Evolutionary conservation across 1,140 invertebrate genomes (phyloP).

Genomic region (Platorchestia sp.): DNA sequence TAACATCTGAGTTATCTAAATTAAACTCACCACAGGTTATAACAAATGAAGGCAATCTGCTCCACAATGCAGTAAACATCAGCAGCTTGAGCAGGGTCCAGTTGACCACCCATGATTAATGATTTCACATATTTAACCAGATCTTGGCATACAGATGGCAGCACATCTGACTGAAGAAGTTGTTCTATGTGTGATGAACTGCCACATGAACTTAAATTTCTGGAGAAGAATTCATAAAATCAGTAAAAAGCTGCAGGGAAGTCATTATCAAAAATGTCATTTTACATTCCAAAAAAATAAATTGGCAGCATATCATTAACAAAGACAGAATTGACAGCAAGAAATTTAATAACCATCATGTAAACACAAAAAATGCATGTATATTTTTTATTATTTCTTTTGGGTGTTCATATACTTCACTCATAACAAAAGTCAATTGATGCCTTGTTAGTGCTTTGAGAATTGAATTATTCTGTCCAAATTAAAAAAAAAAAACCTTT

Average conservation of each 20-base stretch:
- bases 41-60: constrained; percentile 21
- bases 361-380: background rate
- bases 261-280: background rate
- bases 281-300: background rate
- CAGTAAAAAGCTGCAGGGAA: background rate
- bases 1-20: background rate
- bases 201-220: constrained; percentile 36
- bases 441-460: too few species aligned
- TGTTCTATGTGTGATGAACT: background rate
- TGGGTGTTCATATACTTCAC: too few species aligned
- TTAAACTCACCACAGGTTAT: constrained; percentile 13
- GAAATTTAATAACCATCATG: background rate
- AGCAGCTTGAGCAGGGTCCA: background rate
- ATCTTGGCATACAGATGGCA: background rate
- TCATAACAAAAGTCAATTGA: too few species aligned
- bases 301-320: background rate
- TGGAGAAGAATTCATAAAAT: background rate
- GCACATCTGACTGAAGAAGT: background rate
- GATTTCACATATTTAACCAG: background rate
- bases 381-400: too few species aligned
- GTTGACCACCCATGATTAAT: background rate
- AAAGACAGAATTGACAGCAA: background rate
- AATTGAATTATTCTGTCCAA: too few species aligned
- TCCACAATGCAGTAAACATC: background rate
- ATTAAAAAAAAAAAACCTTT: too few species aligned